Evolutionary conservation across 1,140 invertebrate species (phyloP), one percentile per base, ranked within the genome.

Genomic region (Antheraea pernyi): DNA sequence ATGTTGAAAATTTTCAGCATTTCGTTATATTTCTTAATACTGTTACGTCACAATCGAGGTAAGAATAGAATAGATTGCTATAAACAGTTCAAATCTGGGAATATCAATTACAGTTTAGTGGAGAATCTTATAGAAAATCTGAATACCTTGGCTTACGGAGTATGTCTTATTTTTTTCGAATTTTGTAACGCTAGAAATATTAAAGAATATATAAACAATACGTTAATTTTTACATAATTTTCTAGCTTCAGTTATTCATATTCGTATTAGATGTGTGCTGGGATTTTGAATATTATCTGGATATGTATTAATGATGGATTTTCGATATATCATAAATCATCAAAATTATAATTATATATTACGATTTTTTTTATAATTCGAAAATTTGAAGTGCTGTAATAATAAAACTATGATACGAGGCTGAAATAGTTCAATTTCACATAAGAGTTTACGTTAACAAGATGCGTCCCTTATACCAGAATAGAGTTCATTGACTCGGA

Each of bases 41-140:
- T 70, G 69, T 70, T 70, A 70, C 69, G 69, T 70, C 69, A 70
- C 58, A 30, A 70, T 61, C 37, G 19, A 60, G 46, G 30, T 60
- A 65, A 70, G 69, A 70, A 70, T 65, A 70, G 69, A 70, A 70
- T 65, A 39, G 16, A 53, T 53, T 53, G 10, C 13, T 53, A 53
- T 53, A 53, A 53, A 53, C 46, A 16, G 46, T 53, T 53, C 16
- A 53, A 53, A 53, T 53, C 46, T 13, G 16, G 46, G 11, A 16
- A 53, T 53, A 53, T 53, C 46, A 53, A 53, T 53, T 53, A 53
- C 46, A 53, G 46, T 53, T 53, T 53, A 53, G 46, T 53, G 46
- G 46, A 5, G 46, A 2, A 6, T 53, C 16, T 6, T 0, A 53
- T 53, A 53, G 5, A 53, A 53, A 53, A 53, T 13, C 16, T 16